Evolutionary conservation across 2,797 vertebrate species (phyloP), one percentile per base, ranked within the genome.

Genomic region (Anolis apletophallus): DNA sequence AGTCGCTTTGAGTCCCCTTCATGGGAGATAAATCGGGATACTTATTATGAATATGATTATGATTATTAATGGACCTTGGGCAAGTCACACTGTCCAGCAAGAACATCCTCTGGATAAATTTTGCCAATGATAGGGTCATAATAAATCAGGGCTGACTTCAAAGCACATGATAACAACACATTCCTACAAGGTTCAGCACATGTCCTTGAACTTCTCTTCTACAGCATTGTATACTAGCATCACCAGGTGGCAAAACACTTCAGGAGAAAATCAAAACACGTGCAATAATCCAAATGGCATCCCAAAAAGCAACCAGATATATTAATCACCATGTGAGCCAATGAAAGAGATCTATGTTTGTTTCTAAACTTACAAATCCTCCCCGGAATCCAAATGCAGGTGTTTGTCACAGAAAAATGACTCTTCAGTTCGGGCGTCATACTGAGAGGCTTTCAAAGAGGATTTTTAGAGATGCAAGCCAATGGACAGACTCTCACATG

Each of bases 301-400:
- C 16, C 36, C 8, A 32, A 69, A 26, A 52, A 76, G 72, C 79
- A 81, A 87, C 72, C 36, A 87, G 80, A 87, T 87, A 81, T 26
- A 76, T 61, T 21, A 76, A 72, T 34, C 55, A 87, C 61, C 72
- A 76, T 50, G 21, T 57, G 72, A 81, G 85, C 19, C 54, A 57
- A 64, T 40, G 46, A 81, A 77, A 73, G 40, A 54, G 78, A 79
- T 59, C 12, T 9, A 55, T 40, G 71, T 54, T 59, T 67, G 55
- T 74, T 75, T 81, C 69, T 57, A 57, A 26, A 55, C 73, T 81
- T 19, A 14, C 59, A 76, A 69, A 81, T 29, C 85, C 52, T 75
- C 64, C 32, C 79, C 34, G 61, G 72, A 19, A 76, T 55, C 13
- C 34, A 67, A 76, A 32, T 55, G 13, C 26, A 81, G 36, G 50